A percentile compares a stretch with the other conserved stretches of the same genome.
These are phyloP conservation scores for Tachysurus vachellii DNA, from an alignment of 2,113 vertebrate genomes.

Conservation along the genomic window DNA sequence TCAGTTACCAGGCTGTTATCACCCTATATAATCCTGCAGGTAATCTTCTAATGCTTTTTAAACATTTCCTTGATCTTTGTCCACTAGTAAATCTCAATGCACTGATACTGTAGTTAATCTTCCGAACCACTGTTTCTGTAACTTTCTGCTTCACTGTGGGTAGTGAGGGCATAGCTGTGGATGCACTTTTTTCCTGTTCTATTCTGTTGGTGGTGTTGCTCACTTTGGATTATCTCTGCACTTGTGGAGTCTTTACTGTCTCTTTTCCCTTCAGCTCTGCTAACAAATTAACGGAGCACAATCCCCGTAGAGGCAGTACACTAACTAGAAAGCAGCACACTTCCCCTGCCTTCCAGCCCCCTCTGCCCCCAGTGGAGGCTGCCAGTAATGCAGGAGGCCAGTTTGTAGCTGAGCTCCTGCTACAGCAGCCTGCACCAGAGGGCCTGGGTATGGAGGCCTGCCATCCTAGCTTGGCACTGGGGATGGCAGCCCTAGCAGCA, in stretches of 20 bases:
- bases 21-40: background rate
- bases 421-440: constrained; percentile 66
- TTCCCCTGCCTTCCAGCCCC: constrained; percentile 94
- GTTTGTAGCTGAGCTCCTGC: constrained; percentile 69
- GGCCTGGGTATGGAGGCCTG: constrained; percentile 74
- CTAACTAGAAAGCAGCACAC: constrained; percentile 97
- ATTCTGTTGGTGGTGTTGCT: constrained; percentile 26
- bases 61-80: background rate
- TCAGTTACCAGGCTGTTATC: background rate
- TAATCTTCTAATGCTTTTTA: constrained; percentile 10
- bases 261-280: constrained; percentile 82
- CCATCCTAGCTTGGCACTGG: constrained; percentile 74
- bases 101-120: background rate
- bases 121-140: constrained; percentile 2
- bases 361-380: constrained; percentile 91
- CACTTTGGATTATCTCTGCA: constrained; percentile 50
- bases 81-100: background rate
- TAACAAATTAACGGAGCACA: constrained; percentile 93
- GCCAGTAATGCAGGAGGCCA: constrained; percentile 68
- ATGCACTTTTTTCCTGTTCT: background rate
- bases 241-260: constrained; percentile 61
- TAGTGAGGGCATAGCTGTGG: constrained; percentile 6
- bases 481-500: constrained; percentile 73
- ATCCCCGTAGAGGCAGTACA: constrained; percentile 88
- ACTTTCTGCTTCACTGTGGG: background rate